Conservation (phyloP, 2,113 vertebrate species). For the Elachura formosa region DNA sequence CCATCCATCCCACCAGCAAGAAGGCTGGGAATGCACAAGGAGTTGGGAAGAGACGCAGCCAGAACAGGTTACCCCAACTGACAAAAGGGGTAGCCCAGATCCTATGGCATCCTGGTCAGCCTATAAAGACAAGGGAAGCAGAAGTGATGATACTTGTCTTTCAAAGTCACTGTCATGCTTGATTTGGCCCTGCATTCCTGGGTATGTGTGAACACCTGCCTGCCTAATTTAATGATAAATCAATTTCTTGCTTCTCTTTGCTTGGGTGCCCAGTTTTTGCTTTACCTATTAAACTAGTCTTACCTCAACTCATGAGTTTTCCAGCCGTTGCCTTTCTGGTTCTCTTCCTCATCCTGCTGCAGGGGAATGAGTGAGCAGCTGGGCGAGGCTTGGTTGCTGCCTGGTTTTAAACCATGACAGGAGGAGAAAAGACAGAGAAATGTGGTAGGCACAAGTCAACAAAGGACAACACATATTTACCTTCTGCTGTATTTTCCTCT, state of each 20-base stretch:
- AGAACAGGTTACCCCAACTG: too few relatives aligned
- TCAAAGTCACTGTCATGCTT: background rate
- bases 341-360: background rate
- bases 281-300: background rate
- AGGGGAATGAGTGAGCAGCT: background rate
- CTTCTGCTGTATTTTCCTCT: background rate
- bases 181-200: background rate
- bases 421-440: background rate
- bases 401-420: background rate
- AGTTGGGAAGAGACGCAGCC: background rate
- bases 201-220: background rate
- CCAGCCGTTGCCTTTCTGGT: background rate
- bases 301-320: background rate
- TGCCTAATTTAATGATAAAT: background rate
- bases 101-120: fast-evolving
- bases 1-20: background rate
- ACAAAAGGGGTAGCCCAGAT: background rate
- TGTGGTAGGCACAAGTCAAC: background rate
- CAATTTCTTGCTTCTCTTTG: background rate
- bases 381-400: background rate
- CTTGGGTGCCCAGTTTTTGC: background rate
- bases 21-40: background rate
- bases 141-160: background rate
- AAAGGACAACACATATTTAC: background rate
- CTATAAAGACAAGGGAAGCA: background rate